phyloP scores from a whole-genome alignment of 2,113 vertebrate species.

The Peromyscus leucopus region DNA sequence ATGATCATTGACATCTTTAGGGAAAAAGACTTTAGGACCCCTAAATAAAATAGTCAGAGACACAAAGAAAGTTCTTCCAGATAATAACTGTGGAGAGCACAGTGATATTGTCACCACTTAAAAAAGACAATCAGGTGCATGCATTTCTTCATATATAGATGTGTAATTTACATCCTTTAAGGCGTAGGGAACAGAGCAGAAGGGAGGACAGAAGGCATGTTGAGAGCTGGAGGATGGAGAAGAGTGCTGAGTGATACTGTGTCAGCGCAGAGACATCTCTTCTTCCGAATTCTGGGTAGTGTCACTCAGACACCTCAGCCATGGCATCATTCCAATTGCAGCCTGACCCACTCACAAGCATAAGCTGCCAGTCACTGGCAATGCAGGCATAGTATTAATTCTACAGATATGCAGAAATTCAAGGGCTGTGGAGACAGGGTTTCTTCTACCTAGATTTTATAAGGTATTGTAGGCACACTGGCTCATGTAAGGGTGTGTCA shows the following conservation, averaged over 20 bases:
- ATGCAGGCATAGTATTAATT: not conserved
- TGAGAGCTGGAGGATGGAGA: not conserved
- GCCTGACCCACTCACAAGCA: too few species aligned
- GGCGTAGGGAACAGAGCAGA: not conserved
- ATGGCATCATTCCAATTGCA: too few species aligned
- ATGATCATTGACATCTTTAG: not conserved
- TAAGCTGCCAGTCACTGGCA: not conserved
- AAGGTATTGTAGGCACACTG: not conserved
- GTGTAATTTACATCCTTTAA: not conserved
- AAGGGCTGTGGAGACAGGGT: not conserved
- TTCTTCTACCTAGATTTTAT: not conserved
- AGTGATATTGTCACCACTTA: not conserved
- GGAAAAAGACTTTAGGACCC: not conserved
- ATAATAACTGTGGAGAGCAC: not conserved
- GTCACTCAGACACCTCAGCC: not conserved
- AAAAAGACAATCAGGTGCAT: not conserved
- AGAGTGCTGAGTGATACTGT: not conserved
- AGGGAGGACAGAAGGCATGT: not conserved
- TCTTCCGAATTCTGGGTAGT: not conserved
- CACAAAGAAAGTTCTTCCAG: not conserved
- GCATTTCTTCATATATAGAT: not conserved
- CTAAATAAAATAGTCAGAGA: constrained; percentile 37
- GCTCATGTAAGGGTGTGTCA: too few species aligned
- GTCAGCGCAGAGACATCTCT: not conserved
- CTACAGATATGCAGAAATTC: not conserved